Evolutionary conservation across 1,140 invertebrate genomes (phyloP), one percentile per base, ranked within the genome.

Genomic region (Neotoxoptera formosana): DNA sequence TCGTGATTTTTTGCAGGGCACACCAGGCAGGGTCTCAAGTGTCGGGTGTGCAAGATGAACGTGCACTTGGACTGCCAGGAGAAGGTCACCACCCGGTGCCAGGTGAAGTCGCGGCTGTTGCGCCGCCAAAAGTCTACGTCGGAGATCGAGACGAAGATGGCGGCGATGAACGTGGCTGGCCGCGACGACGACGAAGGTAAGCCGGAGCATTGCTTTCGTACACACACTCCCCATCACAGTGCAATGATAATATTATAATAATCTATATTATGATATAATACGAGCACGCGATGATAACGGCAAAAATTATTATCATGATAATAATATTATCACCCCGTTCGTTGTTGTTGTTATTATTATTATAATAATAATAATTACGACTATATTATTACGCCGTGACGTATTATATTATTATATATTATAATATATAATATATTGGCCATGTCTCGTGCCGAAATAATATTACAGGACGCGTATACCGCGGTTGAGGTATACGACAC

Each of bases 31-130:
- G 98, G 98, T 9, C 95, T 99, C 14, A 97, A 98, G 94, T 99
- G 98, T 95, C 96, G 98, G 67, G 96, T 98, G 91, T 99, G 98
- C 95, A 99, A 99, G 95, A 97, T 98, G 95, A 99, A 99, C 95
- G 97, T 98, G 36, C 98, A 99, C 95, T 96, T 97, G 30, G 98
- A 99, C 95, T 99, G 98, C 94, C 97, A 97, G 96, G 97, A 97
- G 83, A 97, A 97, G 95, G 97, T 97, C 93, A 93, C 94, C 36
- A 96, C 96, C 94, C 97, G 96, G 95, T 99, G 97, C 95, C 97
- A 98, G 95, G 97, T 97, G 3, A 98, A 98, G 95, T 97, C 97
- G 9, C 96, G 97, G 56, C 96, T 99, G 45, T 95, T 99, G 56
- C 96, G 98, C 86, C 95, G 98, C 81, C 98, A 99, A 95, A 98